Conservation (phyloP, 2,888 invertebrate species). For the Chymomyza procnemis region DNA sequence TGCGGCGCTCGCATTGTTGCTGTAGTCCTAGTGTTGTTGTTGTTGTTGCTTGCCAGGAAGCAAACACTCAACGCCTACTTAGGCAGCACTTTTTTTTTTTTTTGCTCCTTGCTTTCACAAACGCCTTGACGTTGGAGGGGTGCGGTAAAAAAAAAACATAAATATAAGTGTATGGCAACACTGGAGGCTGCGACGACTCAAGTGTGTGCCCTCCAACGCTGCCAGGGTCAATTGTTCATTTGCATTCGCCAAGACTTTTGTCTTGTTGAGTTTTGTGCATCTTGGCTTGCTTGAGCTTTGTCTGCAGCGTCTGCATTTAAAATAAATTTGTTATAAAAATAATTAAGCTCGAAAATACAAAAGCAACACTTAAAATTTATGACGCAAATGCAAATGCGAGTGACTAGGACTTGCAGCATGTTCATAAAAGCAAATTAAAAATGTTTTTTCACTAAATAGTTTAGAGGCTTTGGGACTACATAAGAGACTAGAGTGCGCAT, state of each 20-base stretch:
- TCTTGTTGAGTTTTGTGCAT: constrained; percentile 20
- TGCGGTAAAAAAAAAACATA: too few relatives aligned
- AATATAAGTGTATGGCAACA: neutral
- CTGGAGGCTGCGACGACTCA: constrained; percentile 24
- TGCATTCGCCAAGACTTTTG: constrained; percentile 55
- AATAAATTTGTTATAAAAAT: constrained; percentile 37
- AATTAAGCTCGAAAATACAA: constrained; percentile 40
- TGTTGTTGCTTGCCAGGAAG: constrained; percentile 58
- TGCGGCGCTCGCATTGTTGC: constrained; percentile 13
- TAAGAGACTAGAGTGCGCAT: neutral
- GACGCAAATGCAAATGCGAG: constrained; percentile 52
- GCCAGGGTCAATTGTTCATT: constrained; percentile 70
- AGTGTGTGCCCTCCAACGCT: constrained; percentile 59
- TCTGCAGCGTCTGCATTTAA: constrained; percentile 37
- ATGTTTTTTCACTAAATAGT: neutral
- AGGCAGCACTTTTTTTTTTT: constrained; percentile 8
- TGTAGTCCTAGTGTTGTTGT: constrained; percentile 19
- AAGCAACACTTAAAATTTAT: constrained; percentile 24
- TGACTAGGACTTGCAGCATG: constrained; percentile 8
- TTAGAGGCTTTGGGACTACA: neutral
- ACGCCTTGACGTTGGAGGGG: neutral
- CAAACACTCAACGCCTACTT: constrained; percentile 62
- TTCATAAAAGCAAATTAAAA: constrained; percentile 9
- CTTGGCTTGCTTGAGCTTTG: constrained; percentile 5
- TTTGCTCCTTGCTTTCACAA: neutral